phyloP scores from a whole-genome alignment of 2,888 invertebrate genomes.

The Anthrax anthrax region DNA sequence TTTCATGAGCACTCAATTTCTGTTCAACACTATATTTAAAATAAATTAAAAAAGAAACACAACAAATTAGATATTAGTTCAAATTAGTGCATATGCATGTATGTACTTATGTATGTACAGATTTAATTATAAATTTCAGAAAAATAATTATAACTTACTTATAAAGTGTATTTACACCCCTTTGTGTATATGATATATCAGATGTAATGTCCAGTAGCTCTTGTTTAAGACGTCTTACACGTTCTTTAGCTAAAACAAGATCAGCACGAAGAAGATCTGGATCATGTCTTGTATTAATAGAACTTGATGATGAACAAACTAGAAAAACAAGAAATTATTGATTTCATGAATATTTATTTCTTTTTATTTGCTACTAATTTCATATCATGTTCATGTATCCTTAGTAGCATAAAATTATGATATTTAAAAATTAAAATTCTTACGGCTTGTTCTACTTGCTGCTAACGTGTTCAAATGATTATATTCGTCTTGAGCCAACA shows the following conservation, averaged over 20 bases:
- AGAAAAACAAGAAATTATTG: constrained; percentile 20
- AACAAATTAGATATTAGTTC: not conserved
- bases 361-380: not conserved
- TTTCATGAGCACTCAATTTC: constrained; percentile 69
- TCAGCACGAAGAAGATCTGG: constrained; percentile 87
- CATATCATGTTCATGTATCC: no score
- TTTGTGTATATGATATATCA: constrained; percentile 81
- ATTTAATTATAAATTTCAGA: no score
- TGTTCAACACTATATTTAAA: constrained; percentile 59
- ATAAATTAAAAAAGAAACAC: not conserved
- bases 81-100: not conserved
- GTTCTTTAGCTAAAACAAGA: constrained; percentile 73
- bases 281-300: constrained; percentile 84
- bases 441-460: constrained; percentile 81
- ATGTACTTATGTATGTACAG: not conserved
- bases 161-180: constrained; percentile 82
- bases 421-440: constrained; percentile 32
- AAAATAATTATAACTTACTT: constrained; percentile 20
- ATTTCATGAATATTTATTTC: not conserved
- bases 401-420: not conserved
- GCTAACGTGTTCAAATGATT: constrained; percentile 82
- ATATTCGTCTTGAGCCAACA: constrained; percentile 91
- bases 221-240: constrained; percentile 76
- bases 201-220: constrained; percentile 83
- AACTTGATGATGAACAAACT: constrained; percentile 81